Evolutionary conservation across 2,113 vertebrate species (phyloP), one percentile per base, ranked within the genome.

Genomic region (Bucco capensis): DNA sequence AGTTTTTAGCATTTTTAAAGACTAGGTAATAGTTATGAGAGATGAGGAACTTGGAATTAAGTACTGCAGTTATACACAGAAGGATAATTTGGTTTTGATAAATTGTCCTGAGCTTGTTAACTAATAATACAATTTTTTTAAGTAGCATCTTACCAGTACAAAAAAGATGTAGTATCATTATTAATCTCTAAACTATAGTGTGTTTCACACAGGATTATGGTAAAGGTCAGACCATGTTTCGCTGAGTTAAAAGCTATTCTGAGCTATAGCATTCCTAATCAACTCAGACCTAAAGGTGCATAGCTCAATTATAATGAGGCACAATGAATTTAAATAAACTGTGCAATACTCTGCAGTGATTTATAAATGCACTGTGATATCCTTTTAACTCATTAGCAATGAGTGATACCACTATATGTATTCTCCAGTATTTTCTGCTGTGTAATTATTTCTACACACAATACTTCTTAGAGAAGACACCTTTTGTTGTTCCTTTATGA

Each of bases 211-310:
- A 99, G 98, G 98, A 99, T 99, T 99, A 98, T 98, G 97, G 98
- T 98, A 98, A 99, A 99, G 99, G 99, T 99, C 99, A 99, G 97
- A 98, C 97, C 97, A 97, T 98, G 98, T 99, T 99, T 99, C 97
- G 97, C 98, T 98, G 98, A 99, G 99, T 99, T 99, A 99, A 99
- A 99, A 99, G 98, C 98, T 99, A 99, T 99, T 99, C 98, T 99
- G 98, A 99, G 98, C 98, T 98, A 99, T 98, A 98, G 98, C 97
- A 98, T 98, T 98, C 98, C 98, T 99, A 99, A 99, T 99, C 98
- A 99, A 98, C 98, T 99, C 98, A 97, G 99, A 99, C 98, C 98
- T 99, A 99, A 99, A 99, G 98, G 98, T 99, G 98, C 98, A 99
- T 98, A 99, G 98, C 98, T 99, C 98, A 99, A 98, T 99, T 99